Evolutionary conservation across 92 coral and sea anemone genomes (phyloP).

Genomic region (Zoanthus solanderi): DNA sequence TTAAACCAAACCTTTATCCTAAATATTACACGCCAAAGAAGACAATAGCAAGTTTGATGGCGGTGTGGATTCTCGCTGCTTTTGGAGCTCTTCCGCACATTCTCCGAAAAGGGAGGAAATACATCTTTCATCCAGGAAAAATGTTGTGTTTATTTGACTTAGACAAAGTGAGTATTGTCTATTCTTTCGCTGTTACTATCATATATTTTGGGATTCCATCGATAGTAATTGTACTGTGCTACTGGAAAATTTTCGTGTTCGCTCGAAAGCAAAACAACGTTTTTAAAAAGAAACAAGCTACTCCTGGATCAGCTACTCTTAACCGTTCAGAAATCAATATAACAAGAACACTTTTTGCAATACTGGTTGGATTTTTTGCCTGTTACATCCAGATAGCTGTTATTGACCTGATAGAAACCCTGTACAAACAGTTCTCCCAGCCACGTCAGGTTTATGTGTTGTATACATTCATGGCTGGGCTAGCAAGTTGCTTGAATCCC

Average conservation of each 20-base stretch:
- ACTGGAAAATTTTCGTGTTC: constrained; percentile 31
- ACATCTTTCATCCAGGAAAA: constrained; percentile 34
- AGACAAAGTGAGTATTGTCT: neutral
- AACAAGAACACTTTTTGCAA: constrained; percentile 20
- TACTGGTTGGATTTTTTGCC: constrained; percentile 25
- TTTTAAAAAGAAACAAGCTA: neutral
- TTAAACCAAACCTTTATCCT: constrained; percentile 18
- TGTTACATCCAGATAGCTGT: constrained; percentile 39
- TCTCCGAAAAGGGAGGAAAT: constrained; percentile 17
- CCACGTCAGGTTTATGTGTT: constrained; percentile 34
- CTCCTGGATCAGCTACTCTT: neutral
- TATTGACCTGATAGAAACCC: constrained; percentile 29
- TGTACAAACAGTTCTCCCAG: constrained; percentile 23
- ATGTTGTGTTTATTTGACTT: constrained; percentile 36
- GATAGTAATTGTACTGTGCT: constrained; percentile 13
- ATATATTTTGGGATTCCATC: constrained; percentile 38
- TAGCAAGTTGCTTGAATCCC: constrained; percentile 36
- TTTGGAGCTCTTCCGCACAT: constrained; percentile 27
- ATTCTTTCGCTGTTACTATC: neutral
- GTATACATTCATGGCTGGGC: constrained; percentile 15
- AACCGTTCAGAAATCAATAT: constrained; percentile 22
- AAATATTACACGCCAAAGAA: constrained; percentile 25
- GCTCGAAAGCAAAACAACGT: constrained; percentile 32
- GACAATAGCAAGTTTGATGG: constrained; percentile 20
- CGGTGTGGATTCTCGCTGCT: constrained; percentile 32